Conservation (phyloP, 2,888 invertebrate species). For the Thyatira batis region DNA sequence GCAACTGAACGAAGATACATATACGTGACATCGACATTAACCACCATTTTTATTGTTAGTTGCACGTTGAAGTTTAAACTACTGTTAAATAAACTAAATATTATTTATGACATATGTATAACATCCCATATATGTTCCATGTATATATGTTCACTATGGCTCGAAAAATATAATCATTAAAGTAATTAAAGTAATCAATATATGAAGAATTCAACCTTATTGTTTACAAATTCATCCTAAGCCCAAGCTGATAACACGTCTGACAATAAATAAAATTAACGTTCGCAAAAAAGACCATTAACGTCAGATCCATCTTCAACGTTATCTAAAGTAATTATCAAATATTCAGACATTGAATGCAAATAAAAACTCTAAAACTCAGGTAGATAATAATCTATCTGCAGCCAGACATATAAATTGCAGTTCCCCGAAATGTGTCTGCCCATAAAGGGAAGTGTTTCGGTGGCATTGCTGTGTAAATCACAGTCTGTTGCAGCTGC, state of each 20-base stretch:
- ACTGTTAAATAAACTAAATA: neutral
- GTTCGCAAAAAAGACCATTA: neutral
- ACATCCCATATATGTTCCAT: too few species aligned
- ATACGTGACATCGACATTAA: too few species aligned
- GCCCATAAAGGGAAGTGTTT: constrained; percentile 56
- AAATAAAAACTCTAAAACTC: constrained; percentile 17
- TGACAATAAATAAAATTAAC: too few species aligned
- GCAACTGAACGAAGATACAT: neutral
- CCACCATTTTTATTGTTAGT: too few species aligned
- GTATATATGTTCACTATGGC: too few species aligned
- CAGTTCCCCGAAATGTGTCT: constrained; percentile 56
- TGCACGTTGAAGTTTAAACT: neutral
- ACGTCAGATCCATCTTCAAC: neutral
- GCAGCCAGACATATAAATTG: constrained; percentile 65
- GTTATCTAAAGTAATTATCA: constrained; percentile 3
- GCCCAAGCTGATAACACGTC: neutral
- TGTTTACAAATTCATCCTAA: too few species aligned
- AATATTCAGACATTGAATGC: constrained; percentile 1
- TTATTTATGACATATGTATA: neutral
- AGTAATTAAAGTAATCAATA: too few species aligned
- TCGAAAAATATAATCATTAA: too few species aligned
- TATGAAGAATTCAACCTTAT: too few species aligned
- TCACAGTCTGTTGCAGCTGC: constrained; percentile 50
- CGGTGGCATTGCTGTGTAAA: constrained; percentile 57
- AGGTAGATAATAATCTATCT: constrained; percentile 43